Base-by-base conservation (phyloP, 2,888 invertebrate species). In the Galerucella nymphaeae region DNA sequence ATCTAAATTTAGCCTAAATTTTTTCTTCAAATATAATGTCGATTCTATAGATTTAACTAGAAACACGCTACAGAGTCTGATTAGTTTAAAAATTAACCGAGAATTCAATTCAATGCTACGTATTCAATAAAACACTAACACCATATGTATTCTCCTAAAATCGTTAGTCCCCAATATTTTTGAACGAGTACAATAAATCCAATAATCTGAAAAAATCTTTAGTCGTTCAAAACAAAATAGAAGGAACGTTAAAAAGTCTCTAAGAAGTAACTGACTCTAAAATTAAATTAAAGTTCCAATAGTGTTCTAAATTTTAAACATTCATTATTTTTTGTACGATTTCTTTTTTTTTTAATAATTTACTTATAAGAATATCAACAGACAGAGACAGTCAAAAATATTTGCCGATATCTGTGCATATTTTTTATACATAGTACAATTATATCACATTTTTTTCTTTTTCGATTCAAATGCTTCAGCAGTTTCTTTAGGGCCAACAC, bases 1-100 rank as follows among this genome's bases (percentile, higher is more conserved):
- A 80, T 75, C 80, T 80, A 80, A 78, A 80, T 79, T 80, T 80
- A 78, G 74, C 74, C 77, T 79, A 79, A 76, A 66, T 76, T 62
- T 61, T 38, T 73, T 74, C 73, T 73, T 74, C 73, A 76, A 74
- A 73, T 76, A 72, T 74, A 73, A 72, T 72, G 76, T 70, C 20
- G 71, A 72, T 65, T 76, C 73, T 71, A 75, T 70, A 71, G 66
- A 77, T 73, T 77, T 76, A 71, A 75, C 76, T 77, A 77, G 73
- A 71, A 68, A 76, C 76, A 72, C 72, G 68, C 75, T 75, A 73
- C 73, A 63, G 72, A 69, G 64, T 75, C 65, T 67, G 67, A 72
- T 72, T 72, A 72, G 30, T 70, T 70, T 63, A 75, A 72, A 71
- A 64, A 68, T 62, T 64, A 62, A 59, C 30, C 14, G 30, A 62